A percentile compares a stretch with the other conserved stretches of the same genome.
Evolutionary conservation across 2,797 vertebrate species (phyloP).

Genomic region (Halcyon smyrnensis): DNA sequence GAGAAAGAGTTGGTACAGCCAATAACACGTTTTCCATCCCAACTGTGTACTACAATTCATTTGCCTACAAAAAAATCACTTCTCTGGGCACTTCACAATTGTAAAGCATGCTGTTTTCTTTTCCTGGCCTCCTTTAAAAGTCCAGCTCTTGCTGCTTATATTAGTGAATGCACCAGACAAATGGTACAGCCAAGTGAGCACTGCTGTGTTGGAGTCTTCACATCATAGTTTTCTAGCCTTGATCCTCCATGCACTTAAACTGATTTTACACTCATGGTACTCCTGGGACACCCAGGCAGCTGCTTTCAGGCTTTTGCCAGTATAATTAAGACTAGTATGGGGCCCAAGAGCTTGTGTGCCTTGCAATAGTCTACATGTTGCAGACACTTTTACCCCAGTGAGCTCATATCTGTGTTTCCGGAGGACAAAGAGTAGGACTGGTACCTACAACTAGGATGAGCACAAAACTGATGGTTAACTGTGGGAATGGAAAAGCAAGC

Average conservation of each 20-base stretch:
- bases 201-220: conserved; percentile 3
- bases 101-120: background rate
- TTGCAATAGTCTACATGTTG: background rate
- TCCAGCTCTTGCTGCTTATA: background rate
- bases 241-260: background rate
- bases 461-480: background rate
- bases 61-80: conserved; percentile 20
- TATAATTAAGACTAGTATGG: background rate
- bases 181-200: background rate
- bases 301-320: background rate
- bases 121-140: conserved; percentile 16
- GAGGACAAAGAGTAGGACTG: background rate
- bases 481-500: background rate
- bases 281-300: conserved; percentile 16
- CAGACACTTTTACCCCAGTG: background rate
- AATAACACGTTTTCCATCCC: background rate
- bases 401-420: background rate
- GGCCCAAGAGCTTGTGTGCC: background rate
- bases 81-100: background rate
- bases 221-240: background rate
- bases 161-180: background rate
- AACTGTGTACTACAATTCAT: background rate
- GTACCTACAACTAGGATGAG: fast-evolving
- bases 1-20: background rate
- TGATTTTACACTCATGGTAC: conserved; percentile 38